Percentiles rank a stretch among this genome's conserved stretches.
phyloP scores from a whole-genome alignment of 2,113 vertebrate genomes.

The Dasyornis broadbenti region DNA sequence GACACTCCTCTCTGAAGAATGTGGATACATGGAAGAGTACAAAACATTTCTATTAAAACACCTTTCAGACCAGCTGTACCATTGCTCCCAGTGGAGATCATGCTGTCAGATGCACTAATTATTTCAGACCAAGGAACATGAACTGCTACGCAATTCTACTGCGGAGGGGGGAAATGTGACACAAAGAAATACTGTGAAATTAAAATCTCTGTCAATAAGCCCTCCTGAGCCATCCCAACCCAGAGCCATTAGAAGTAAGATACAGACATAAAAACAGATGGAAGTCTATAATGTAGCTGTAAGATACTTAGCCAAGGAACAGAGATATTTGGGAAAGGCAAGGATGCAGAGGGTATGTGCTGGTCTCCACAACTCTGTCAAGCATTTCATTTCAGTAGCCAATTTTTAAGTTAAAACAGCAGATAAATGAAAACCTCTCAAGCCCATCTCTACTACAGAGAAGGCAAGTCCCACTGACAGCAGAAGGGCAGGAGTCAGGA shows the following conservation, averaged over 20 bases:
- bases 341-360: neutral
- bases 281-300: neutral
- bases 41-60: conserved; percentile 1
- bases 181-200: neutral
- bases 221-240: neutral
- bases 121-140: neutral
- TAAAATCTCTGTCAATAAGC: neutral
- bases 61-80: neutral
- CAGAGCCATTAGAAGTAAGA: neutral
- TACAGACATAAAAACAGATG: neutral
- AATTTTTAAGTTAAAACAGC: neutral
- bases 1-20: conserved; percentile 28
- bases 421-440: neutral
- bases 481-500: neutral
- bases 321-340: neutral
- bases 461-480: neutral
- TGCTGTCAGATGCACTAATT: neutral
- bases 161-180: fast-evolving
- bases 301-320: neutral
- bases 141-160: neutral
- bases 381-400: neutral
- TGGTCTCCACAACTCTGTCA: neutral
- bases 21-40: neutral
- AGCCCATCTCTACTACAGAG: neutral
- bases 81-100: neutral